Evolutionary conservation across 2,113 vertebrate genomes (phyloP), one percentile per base, ranked within the genome.

Genomic region (Anhinga anhinga): DNA sequence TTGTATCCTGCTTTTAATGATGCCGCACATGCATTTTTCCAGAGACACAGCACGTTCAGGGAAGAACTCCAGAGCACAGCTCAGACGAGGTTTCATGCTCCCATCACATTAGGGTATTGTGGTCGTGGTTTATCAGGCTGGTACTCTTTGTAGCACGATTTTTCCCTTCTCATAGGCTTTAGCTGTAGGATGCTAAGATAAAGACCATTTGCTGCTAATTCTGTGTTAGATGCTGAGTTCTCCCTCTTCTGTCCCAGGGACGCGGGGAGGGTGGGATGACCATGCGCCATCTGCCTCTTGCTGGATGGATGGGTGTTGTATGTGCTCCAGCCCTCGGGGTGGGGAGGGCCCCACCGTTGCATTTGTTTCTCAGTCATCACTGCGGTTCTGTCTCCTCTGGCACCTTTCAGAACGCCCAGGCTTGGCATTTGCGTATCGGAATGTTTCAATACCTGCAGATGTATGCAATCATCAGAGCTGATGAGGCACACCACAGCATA

Each of bases 211-310:
- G n/a, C 44, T 63, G 21, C 27, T 79, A 52, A 42, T 4, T 25
- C 32, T 58, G 2, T n/a, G 40, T 45, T 50, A 34, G 36, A 26
- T 14, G 18, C 38, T 10, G 25, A 72, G 17, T 44, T 78, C 14
- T 77, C 38, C 15, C 13, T 38, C 17, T 72, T n/a, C 21, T 44
- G 17, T 23, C 15, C 30, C 8, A 38, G 42, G 32, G 47, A 38
- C 47, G 36, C 11, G 15, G 34, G n/a, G 11, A 53, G 21, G 29
- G 17, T 34, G 40, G 44, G n/a, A 86, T 23, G 40, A 19, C 50
- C 11, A 5, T 0, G 10, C 0, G 9, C 32, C 44, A 30, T n/a
- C 61, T 26, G 47, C 40, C 30, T 59, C 2, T n/a, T n/a, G 0
- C 8, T 26, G 44, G 40, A 79, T 20, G 55, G 27, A 65, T 44